A percentile compares a stretch with the other conserved stretches of the same genome.
Conservation (phyloP, 2,888 invertebrate genomes). For the Altica lythri region DNA sequence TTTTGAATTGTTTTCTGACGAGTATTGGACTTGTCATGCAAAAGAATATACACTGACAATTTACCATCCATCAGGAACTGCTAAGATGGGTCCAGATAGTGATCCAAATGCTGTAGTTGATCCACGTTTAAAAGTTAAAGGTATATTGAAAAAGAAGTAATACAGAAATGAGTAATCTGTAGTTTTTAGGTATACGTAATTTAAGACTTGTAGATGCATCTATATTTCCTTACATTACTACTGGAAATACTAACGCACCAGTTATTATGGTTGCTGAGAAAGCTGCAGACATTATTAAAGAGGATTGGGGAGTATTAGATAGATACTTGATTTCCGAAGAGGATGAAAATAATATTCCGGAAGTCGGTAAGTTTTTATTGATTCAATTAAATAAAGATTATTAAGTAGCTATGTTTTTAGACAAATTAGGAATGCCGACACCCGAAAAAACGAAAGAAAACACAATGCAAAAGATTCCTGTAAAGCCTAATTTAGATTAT, state of each 20-base stretch:
- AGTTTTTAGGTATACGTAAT: constrained; percentile 63
- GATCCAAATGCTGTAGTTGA: constrained; percentile 72
- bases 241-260: constrained; percentile 83
- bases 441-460: not conserved
- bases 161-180: no score
- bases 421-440: constrained; percentile 1
- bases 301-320: constrained; percentile 63
- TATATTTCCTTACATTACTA: constrained; percentile 79
- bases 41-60: constrained; percentile 78
- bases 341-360: constrained; percentile 16
- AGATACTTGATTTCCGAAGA: constrained; percentile 28
- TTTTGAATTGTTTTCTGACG: constrained; percentile 68
- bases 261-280: constrained; percentile 85
- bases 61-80: constrained; percentile 81
- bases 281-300: constrained; percentile 80
- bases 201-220: constrained; percentile 82
- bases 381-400: no score
- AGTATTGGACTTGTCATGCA: constrained; percentile 78
- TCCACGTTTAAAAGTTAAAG: constrained; percentile 67
- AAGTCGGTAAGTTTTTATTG: constrained; percentile 8
- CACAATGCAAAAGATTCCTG: constrained; percentile 20
- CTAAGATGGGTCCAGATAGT: constrained; percentile 74
- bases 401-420: no score
- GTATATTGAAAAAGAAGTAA: constrained; percentile 48
- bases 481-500: constrained; percentile 33